Conservation (phyloP, 2,888 invertebrate genomes). For the Fragum sueziense region DNA sequence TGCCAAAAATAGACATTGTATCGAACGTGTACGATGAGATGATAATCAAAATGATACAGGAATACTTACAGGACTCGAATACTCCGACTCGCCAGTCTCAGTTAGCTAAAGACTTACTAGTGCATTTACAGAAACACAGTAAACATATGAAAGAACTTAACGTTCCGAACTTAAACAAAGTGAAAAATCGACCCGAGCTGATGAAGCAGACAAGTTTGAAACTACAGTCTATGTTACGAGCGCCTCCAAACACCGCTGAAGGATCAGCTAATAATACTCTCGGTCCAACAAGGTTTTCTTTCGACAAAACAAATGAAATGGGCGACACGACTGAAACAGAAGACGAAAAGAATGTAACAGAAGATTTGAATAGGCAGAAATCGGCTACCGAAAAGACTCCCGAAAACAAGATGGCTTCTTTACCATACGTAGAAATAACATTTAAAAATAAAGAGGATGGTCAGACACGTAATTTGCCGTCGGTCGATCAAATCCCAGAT, state of each 20-base stretch:
- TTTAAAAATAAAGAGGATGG: slow-evolving; percentile 35
- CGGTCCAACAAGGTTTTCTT: background rate
- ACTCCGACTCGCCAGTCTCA: slow-evolving; percentile 62
- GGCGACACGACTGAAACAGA: background rate
- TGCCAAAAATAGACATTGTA: slow-evolving; percentile 74
- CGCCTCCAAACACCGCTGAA: slow-evolving; percentile 49
- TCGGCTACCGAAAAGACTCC: slow-evolving; percentile 4
- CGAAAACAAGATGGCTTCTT: slow-evolving; percentile 14
- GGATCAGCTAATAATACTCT: slow-evolving; percentile 13
- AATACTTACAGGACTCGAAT: slow-evolving; percentile 66
- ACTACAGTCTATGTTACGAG: slow-evolving; percentile 22
- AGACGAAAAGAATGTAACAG: background rate
- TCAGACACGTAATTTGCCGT: background rate
- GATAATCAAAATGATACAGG: slow-evolving; percentile 70
- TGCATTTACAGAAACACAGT: slow-evolving; percentile 60
- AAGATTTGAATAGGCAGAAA: background rate
- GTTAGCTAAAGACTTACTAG: slow-evolving; percentile 60
- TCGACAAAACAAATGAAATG: background rate
- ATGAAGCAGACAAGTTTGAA: slow-evolving; percentile 17
- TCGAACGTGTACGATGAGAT: slow-evolving; percentile 72
- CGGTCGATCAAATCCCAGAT: slow-evolving; percentile 2
- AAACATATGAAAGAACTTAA: slow-evolving; percentile 48
- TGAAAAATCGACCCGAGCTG: background rate
- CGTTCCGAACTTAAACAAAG: slow-evolving; percentile 26
- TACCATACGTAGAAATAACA: slow-evolving; percentile 57